Conservation (phyloP, 2,888 invertebrate species). For the Steinernema hermaphroditum region DNA sequence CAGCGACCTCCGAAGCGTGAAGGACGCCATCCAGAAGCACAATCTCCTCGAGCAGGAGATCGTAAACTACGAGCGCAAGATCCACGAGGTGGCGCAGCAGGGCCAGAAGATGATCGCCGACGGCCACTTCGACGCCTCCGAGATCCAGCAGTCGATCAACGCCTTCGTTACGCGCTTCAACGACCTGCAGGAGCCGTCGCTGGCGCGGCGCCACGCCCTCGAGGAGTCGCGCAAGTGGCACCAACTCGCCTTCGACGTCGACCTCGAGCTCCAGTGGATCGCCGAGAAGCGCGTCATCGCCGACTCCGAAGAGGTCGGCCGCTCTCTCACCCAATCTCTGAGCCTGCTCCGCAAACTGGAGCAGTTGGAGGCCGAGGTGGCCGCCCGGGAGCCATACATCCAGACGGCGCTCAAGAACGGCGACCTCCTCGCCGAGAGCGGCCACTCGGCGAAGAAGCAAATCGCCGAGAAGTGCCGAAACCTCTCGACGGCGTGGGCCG, state of each 20-base stretch:
- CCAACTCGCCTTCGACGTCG: constrained; percentile 89
- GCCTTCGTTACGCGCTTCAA: constrained; percentile 66
- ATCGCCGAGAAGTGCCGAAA: constrained; percentile 79
- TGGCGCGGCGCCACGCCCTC: constrained; percentile 75
- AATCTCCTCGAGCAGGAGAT: constrained; percentile 80
- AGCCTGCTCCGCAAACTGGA: constrained; percentile 87
- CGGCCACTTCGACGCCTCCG: constrained; percentile 89
- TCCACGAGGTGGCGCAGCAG: constrained; percentile 74
- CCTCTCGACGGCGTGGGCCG: constrained; percentile 67
- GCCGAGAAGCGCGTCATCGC: constrained; percentile 84
- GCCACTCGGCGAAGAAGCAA: constrained; percentile 80
- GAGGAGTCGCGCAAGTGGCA: constrained; percentile 87
- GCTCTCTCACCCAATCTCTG: constrained; percentile 88
- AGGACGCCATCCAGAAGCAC: constrained; percentile 77
- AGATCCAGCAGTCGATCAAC: constrained; percentile 80
- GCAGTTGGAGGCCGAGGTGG: constrained; percentile 83
- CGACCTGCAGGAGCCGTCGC: constrained; percentile 68
- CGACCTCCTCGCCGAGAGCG: constrained; percentile 75
- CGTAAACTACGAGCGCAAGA: constrained; percentile 78
- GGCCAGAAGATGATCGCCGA: constrained; percentile 86
- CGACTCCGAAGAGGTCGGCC: constrained; percentile 75
- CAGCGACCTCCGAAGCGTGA: constrained; percentile 85
- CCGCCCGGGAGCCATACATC: constrained; percentile 82
- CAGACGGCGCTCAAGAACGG: constrained; percentile 83
- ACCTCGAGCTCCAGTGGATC: constrained; percentile 92